Evolutionary conservation across 1,140 invertebrate genomes (phyloP), one percentile per base, ranked within the genome.

Genomic region (Asobara japonica): DNA sequence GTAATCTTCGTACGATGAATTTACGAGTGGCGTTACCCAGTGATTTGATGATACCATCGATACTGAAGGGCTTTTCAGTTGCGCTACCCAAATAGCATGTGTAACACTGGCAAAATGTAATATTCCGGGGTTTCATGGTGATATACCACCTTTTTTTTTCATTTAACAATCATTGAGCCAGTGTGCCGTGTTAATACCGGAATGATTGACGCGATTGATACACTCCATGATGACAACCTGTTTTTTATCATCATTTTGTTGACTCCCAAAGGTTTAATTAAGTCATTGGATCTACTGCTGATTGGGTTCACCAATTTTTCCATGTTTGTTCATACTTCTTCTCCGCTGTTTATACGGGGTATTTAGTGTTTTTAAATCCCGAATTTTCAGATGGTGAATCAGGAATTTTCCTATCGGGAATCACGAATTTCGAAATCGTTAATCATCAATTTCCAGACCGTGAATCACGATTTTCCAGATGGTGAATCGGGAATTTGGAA

Each of bases 1-100:
- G 75, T 77, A 81, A 79, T 82, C 78, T 81, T 77, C 76, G 70
- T 70, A 62, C 65, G 73, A 78, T 71, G 74, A 82, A 78, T 81
- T 79, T 80, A 81, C 74, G 76, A 76, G 71, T 77, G 74, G 76
- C 76, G 75, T 77, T 74, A 77, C 76, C 68, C 66, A 77, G 69
- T 77, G 78, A 79, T 80, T 81, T 75, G 78, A 82, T 72, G 76
- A 79, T 75, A 45, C 71, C 67, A 72, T 75, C 76, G 64, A 68
- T 73, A 65, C 75, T 73, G 74, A 72, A 72, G 71, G 61, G 71
- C 71, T 72, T 66, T 72, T 66, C 51, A 56, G 65, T 72, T 41
- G 38, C 8, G 65, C 67, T 29, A 67, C 48, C 45, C 48, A 45
- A 38, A 38, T 67, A 61, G 64, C 48, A 60, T 16, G 22, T 20